A percentile compares a stretch with the other conserved stretches of the same genome.
Conservation (phyloP, 92 coral and sea anemone genomes). For the Palythoa grandiflora region DNA sequence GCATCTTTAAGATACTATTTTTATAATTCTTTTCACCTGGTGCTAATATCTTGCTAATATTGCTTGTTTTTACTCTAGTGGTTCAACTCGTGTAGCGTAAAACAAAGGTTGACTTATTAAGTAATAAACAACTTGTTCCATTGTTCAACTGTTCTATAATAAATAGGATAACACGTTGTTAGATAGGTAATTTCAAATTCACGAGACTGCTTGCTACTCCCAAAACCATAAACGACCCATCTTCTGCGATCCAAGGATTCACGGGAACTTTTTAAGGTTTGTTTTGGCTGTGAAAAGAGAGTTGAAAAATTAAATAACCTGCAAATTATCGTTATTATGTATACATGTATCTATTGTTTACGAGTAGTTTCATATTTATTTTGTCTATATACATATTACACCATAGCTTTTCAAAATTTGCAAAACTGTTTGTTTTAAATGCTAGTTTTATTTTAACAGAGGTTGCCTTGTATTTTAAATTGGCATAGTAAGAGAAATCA, state of each 20-base stretch:
- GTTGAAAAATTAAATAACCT: neutral
- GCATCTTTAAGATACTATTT: neutral
- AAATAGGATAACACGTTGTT: conserved; percentile 32
- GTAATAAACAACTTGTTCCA: conserved; percentile 13
- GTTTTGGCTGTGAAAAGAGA: neutral
- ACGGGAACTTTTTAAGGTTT: neutral
- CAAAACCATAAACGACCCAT: neutral
- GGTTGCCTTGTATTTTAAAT: too few species aligned
- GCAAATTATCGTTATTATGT: neutral
- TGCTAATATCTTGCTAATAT: neutral
- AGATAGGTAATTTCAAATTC: neutral
- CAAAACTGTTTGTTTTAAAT: neutral
- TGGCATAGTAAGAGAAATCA: too few species aligned
- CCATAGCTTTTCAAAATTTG: neutral
- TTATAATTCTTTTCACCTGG: neutral
- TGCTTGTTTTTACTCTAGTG: neutral
- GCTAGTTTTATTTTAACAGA: neutral
- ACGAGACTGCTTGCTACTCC: neutral
- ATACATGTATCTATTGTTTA: neutral
- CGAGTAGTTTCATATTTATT: neutral
- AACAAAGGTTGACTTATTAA: neutral
- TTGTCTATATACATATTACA: neutral
- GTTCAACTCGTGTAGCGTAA: conserved; percentile 7
- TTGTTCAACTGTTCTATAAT: conserved; percentile 27
- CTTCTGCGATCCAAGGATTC: neutral